Evolutionary conservation across 2,113 vertebrate species (phyloP).

Genomic region (Cyprinodon variegatus): DNA sequence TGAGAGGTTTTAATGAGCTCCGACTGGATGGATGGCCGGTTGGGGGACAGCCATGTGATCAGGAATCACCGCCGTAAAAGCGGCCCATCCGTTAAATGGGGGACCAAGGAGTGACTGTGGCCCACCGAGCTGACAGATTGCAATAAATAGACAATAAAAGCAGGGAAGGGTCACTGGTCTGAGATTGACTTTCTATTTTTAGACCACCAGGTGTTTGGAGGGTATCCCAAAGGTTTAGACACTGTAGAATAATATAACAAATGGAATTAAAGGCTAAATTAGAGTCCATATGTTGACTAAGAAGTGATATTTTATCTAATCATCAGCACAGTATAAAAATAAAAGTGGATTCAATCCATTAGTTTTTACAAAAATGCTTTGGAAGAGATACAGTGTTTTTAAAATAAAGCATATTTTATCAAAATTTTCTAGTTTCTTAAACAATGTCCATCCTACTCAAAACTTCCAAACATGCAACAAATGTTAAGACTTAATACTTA

Average conservation of each 20-base stretch:
- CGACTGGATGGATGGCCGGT: conserved; percentile 15
- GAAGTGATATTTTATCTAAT: background rate
- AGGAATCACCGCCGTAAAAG: conserved; percentile 45
- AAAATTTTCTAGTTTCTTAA: no score
- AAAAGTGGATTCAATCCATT: no score
- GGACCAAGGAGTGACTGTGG: conserved; percentile 1
- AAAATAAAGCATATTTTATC: no score
- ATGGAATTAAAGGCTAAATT: background rate
- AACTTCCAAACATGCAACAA: no score
- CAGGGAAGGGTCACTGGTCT: background rate
- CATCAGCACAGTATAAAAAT: no score
- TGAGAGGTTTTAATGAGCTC: conserved; percentile 56
- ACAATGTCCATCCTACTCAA: no score
- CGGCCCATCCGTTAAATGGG: conserved; percentile 14
- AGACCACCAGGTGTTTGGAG: conserved; percentile 4
- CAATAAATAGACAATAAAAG: background rate
- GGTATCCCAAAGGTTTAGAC: background rate
- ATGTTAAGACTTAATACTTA: no score
- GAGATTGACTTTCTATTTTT: conserved; percentile 45
- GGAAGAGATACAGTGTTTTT: no score
- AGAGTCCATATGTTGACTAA: background rate
- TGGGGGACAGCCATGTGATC: conserved; percentile 17
- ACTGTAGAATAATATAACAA: background rate
- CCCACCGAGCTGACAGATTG: conserved; percentile 17
- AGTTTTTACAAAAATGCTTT: no score